A percentile compares a stretch with the other conserved stretches of the same genome.
Evolutionary conservation across 2,113 vertebrate genomes (phyloP).

Genomic region (Phaetusa simplex): DNA sequence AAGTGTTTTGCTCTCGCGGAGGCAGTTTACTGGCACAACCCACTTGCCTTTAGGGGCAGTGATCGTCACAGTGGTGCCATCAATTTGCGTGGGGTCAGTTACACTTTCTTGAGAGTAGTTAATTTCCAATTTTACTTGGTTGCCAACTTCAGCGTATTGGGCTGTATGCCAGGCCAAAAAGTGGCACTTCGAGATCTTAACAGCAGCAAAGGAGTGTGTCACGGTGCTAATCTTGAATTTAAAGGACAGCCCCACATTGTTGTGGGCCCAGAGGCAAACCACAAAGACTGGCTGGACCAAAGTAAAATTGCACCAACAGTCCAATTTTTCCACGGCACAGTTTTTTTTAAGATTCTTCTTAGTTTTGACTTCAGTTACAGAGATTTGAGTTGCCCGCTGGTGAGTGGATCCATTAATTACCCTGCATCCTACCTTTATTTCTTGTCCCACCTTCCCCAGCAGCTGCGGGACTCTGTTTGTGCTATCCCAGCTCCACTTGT

Average conservation of each 20-base stretch:
- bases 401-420: constrained; percentile 35
- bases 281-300: constrained; percentile 55
- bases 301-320: constrained; percentile 64
- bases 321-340: constrained; percentile 20
- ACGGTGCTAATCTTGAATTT: constrained; percentile 44
- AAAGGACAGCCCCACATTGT: constrained; percentile 34
- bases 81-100: not conserved
- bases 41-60: not conserved
- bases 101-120: constrained; percentile 44
- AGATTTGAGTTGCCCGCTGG: constrained; percentile 40
- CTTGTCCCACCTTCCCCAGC: constrained; percentile 37
- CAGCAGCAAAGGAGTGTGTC: not conserved
- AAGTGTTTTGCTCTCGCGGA: not conserved
- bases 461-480: constrained; percentile 33
- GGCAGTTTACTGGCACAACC: constrained; percentile 1
- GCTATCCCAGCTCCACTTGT: constrained; percentile 58
- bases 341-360: constrained; percentile 23
- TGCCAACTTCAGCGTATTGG: not conserved
- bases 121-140: constrained; percentile 4
- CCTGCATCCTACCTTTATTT: constrained; percentile 57
- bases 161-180: constrained; percentile 35
- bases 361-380: not conserved
- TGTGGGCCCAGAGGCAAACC: constrained; percentile 47
- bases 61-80: not conserved
- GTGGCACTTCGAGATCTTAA: constrained; percentile 44